phyloP scores from a whole-genome alignment of 2,797 vertebrate genomes.

The Huso huso region DNA sequence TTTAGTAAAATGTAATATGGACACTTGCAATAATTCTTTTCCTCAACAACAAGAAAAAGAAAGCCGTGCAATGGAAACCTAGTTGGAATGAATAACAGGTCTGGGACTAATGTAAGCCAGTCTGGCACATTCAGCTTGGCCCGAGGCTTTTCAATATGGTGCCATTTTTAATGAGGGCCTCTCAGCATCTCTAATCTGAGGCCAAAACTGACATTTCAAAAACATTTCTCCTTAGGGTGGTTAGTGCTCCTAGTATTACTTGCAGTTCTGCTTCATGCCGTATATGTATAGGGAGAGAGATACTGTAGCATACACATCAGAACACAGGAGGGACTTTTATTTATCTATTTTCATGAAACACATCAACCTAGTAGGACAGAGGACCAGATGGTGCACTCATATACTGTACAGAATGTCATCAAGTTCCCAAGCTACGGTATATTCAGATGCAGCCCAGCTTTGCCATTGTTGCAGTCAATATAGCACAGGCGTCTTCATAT shows the following conservation, averaged over 20 bases:
- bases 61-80: too few species aligned
- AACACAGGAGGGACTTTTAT: too few species aligned
- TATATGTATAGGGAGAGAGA: neutral
- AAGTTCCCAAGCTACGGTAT: constrained; percentile 41
- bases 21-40: too few species aligned
- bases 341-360: too few species aligned
- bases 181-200: neutral
- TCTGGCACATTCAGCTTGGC: constrained; percentile 25
- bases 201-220: constrained; percentile 3
- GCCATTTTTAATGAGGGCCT: neutral
- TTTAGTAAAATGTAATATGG: too few species aligned
- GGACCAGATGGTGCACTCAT: constrained; percentile 48
- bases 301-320: neutral
- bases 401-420: constrained; percentile 33
- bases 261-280: neutral
- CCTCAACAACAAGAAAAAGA: too few species aligned
- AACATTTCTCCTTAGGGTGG: neutral
- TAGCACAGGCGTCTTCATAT: constrained; percentile 46
- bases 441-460: constrained; percentile 34
- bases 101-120: constrained; percentile 17
- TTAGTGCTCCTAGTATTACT: neutral
- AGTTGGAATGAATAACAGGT: too few species aligned
- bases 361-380: constrained; percentile 34
- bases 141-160: constrained; percentile 24
- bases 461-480: constrained; percentile 46